Evolutionary conservation across 2,113 vertebrate species (phyloP).

Genomic region (Strix uralensis): DNA sequence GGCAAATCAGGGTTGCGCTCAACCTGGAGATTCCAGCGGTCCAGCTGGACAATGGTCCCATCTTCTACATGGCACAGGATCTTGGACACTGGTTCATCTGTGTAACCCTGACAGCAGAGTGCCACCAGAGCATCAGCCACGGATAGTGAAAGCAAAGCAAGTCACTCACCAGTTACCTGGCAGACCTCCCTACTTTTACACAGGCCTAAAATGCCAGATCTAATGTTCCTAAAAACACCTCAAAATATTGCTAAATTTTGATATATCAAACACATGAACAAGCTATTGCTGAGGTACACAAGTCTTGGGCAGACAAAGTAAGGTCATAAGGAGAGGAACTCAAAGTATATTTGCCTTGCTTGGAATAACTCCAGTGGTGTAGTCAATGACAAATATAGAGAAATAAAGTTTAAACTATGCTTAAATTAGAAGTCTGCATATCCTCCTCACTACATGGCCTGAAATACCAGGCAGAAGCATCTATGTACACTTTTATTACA

Average conservation of each 20-base stretch:
- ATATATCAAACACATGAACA: background rate
- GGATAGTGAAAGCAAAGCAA: background rate
- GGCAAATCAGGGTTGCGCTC: slow-evolving; percentile 81
- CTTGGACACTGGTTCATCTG: slow-evolving; percentile 83
- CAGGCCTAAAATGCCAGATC: background rate
- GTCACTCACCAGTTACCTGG: background rate
- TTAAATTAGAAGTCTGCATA: background rate
- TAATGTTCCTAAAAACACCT: background rate
- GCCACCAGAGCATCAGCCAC: background rate
- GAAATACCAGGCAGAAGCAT: background rate
- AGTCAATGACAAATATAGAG: background rate
- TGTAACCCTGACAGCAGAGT: slow-evolving; percentile 74
- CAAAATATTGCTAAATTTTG: background rate
- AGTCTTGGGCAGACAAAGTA: background rate
- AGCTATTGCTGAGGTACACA: background rate
- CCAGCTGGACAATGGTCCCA: slow-evolving; percentile 81
- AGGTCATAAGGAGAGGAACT: background rate
- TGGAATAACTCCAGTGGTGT: background rate
- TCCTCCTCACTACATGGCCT: background rate
- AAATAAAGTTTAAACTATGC: background rate
- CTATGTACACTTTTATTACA: background rate
- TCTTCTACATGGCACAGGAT: slow-evolving; percentile 85
- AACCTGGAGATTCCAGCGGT: slow-evolving; percentile 85
- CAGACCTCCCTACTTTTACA: background rate
- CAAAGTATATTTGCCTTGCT: background rate